Conservation (phyloP, 2,797 vertebrate genomes). For the Gymnoscopelus braueri region DNA sequence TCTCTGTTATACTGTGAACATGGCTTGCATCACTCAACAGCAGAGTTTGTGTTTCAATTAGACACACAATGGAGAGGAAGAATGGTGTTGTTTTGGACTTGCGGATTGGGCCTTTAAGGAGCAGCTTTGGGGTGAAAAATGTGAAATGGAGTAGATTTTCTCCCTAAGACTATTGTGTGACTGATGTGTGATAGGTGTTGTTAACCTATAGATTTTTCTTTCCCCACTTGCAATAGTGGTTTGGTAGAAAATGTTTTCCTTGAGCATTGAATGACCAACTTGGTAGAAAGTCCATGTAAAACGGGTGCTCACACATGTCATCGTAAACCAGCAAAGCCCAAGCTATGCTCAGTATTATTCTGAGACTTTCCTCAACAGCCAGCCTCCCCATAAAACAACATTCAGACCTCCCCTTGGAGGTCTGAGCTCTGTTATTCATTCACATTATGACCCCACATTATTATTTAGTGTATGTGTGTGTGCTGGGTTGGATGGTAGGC, state of each 20-base stretch:
- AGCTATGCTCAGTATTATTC: slow-evolving; percentile 63
- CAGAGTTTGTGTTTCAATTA: no score
- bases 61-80: no score
- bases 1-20: no score
- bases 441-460: slow-evolving; percentile 75
- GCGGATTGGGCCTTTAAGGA: background rate
- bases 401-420: slow-evolving; percentile 63
- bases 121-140: background rate
- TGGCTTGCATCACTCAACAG: background rate
- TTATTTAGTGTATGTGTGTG: slow-evolving; percentile 66
- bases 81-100: no score
- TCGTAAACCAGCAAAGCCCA: slow-evolving; percentile 45
- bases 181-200: slow-evolving; percentile 16
- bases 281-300: slow-evolving; percentile 38
- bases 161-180: slow-evolving; percentile 17
- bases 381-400: slow-evolving; percentile 79
- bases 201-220: background rate
- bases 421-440: slow-evolving; percentile 69
- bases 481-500: slow-evolving; percentile 66
- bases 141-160: background rate
- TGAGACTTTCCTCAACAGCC: slow-evolving; percentile 63
- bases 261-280: slow-evolving; percentile 32
- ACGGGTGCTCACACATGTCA: slow-evolving; percentile 45
- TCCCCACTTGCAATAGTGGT: slow-evolving; percentile 5
- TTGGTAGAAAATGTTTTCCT: slow-evolving; percentile 24